Base-by-base conservation (phyloP, 2,797 vertebrate genomes). In the Crocodylus rhombifer region DNA sequence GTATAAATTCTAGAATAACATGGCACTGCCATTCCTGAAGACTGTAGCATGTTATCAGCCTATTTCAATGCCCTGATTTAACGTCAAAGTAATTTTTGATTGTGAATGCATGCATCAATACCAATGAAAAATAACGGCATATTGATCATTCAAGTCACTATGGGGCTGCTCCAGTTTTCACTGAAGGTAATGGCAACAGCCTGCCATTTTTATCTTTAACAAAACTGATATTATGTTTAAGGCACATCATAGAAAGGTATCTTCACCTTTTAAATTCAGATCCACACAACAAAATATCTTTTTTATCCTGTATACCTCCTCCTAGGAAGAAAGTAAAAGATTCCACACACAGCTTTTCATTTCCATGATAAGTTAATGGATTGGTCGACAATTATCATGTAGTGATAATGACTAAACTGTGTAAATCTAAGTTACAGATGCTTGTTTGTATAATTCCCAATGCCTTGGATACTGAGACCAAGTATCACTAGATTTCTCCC, bases 401-500 rank as follows among this genome's bases (percentile, higher is more conserved):
- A 85, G 36, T 57, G 16, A 17, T 18, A 58, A 73, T 3, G 42
- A 20, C n/a, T 36, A 14, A 78, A 14, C 14, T 14, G 9, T 14
- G 61, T n/a, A 77, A 30, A 87, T 94, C 91, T 92, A 91, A 42
- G 87, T 56, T 62, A 63, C 65, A 87, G 94, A 91, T 88, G 30
- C 23, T 12, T 23, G 20, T 51, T 51, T 10, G 9, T 51, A 51
- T 51, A 51, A 51, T 51, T 51, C 42, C 10, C 42, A 51, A 51
- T 51, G 42, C 16, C 28, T 63, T 2, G 17, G 63, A 84, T 26
- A 16, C 10, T 1, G 2, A 83, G 58, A 73, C 20, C 30, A 73
- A 55, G 55, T 61, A 77, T 51, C 42, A 51, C 42, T 51, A 51
- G 42, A 51, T 51, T 51, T 51, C 42, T 51, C 42, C 42, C 42